Conservation (phyloP, 2,888 invertebrate genomes). For the Xanthorhoe spadicearia region DNA sequence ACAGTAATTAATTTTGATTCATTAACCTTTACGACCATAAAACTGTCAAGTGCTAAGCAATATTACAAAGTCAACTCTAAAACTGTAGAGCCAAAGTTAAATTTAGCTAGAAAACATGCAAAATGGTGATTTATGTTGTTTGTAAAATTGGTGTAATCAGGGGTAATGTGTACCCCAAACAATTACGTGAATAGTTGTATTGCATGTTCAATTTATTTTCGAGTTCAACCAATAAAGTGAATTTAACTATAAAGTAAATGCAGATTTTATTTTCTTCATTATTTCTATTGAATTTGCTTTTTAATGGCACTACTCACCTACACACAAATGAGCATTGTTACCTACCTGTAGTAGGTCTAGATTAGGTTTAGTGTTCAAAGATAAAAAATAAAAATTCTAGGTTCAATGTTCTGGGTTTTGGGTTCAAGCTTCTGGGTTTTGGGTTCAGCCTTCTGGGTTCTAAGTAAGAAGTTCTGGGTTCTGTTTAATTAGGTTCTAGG, state of each 20-base stretch:
- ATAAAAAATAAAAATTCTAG: too few species aligned
- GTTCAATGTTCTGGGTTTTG: too few species aligned
- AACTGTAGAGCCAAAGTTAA: neutral
- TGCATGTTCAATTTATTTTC: constrained; percentile 29
- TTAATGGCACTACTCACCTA: too few species aligned
- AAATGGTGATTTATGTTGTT: constrained; percentile 29
- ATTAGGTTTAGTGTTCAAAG: too few species aligned
- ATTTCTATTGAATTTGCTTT: neutral
- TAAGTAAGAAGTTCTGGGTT: neutral
- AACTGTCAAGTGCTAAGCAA: constrained; percentile 3
- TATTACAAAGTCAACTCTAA: constrained; percentile 7
- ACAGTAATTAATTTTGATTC: constrained; percentile 43
- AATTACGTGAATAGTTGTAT: constrained; percentile 32
- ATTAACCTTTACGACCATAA: constrained; percentile 29
- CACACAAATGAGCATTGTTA: too few species aligned
- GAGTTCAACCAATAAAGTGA: neutral
- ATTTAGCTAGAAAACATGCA: constrained; percentile 7
- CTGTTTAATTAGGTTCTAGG: neutral
- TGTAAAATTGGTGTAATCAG: constrained; percentile 24
- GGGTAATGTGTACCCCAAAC: constrained; percentile 25
- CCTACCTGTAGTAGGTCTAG: too few species aligned
- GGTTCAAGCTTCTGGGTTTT: too few species aligned
- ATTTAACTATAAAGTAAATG: constrained; percentile 5
- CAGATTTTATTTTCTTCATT: neutral
- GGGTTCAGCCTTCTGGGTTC: too few species aligned